These are phyloP conservation scores for Thunnus thynnus DNA, from an alignment of 2,113 vertebrate genomes.

Conservation along the genomic window DNA sequence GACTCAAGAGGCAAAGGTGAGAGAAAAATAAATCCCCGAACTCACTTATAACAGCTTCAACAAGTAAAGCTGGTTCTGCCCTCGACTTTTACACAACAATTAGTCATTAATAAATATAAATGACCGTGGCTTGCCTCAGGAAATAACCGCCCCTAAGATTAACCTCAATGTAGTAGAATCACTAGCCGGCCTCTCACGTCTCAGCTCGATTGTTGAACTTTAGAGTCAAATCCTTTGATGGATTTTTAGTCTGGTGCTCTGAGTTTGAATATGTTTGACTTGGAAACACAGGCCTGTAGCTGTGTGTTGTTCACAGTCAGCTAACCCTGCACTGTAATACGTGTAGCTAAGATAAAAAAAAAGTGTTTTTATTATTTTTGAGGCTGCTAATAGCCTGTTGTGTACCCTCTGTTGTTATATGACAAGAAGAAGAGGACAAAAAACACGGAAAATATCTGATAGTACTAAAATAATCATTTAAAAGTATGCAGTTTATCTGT, in stretches of 20 bases:
- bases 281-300: slow-evolving; percentile 27
- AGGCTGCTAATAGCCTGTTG: background rate
- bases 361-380: background rate
- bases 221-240: slow-evolving; percentile 35
- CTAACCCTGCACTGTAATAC: background rate
- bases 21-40: slow-evolving; percentile 1
- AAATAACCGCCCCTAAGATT: slow-evolving; percentile 53
- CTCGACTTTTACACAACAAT: slow-evolving; percentile 56
- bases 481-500: no score
- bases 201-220: slow-evolving; percentile 38
- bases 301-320: background rate
- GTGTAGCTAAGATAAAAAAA: background rate
- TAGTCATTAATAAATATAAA: slow-evolving; percentile 71
- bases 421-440: background rate
- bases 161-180: slow-evolving; percentile 50
- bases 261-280: slow-evolving; percentile 27
- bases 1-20: background rate
- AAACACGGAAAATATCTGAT: background rate
- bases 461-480: no score
- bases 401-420: no score
- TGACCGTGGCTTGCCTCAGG: slow-evolving; percentile 31
- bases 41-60: background rate
- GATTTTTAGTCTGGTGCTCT: slow-evolving; percentile 26
- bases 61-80: slow-evolving; percentile 27
- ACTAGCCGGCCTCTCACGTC: slow-evolving; percentile 25